phyloP scores from a whole-genome alignment of 2,113 vertebrate genomes.

The Aix galericulata region DNA sequence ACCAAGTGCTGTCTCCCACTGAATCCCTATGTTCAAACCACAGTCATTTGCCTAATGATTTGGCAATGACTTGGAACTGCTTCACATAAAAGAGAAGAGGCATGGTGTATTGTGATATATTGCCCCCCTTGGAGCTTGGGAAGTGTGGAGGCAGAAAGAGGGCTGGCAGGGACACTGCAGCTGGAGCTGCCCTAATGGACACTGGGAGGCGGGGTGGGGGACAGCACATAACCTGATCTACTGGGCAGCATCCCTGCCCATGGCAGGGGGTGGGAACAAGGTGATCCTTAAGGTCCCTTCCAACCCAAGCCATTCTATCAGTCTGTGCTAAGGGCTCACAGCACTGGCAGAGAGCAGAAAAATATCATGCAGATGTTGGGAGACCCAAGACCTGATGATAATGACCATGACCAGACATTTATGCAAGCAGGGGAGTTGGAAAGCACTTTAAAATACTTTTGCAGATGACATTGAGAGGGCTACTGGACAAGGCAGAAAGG shows the following conservation, averaged over 20 bases:
- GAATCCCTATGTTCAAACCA: neutral
- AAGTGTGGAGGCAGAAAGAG: neutral
- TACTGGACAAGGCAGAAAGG: neutral
- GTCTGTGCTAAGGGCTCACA: neutral
- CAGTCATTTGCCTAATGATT: neutral
- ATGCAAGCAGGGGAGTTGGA: neutral
- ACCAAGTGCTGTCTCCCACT: neutral
- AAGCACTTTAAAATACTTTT: neutral
- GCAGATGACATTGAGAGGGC: neutral
- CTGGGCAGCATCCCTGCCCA: too few relatives aligned
- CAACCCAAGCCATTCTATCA: too few relatives aligned
- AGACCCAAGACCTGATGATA: neutral
- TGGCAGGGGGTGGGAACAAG: too few relatives aligned
- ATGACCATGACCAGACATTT: accelerated
- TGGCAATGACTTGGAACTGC: neutral
- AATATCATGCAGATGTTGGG: neutral
- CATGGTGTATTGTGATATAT: accelerated
- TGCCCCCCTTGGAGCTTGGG: neutral
- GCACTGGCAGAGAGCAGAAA: neutral
- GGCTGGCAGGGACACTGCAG: neutral
- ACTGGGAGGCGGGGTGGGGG: accelerated
- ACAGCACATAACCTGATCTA: neutral
- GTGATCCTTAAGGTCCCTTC: too few relatives aligned
- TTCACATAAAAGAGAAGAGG: neutral
- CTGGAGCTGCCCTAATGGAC: neutral